These are phyloP conservation scores for Brachionus manjavacas DNA, from an alignment of 1,140 invertebrate species.

Conservation along the genomic window DNA sequence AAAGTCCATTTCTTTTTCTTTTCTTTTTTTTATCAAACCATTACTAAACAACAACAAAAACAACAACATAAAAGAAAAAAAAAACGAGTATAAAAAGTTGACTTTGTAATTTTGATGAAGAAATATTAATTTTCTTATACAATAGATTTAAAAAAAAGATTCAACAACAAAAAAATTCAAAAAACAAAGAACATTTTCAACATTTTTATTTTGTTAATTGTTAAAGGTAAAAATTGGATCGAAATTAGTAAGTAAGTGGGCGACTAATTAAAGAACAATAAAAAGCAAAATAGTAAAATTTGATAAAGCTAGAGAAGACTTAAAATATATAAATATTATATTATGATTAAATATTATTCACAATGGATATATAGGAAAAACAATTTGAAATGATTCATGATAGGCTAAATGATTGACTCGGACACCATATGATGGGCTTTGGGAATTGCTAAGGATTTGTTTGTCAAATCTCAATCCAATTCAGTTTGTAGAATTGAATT, in stretches of 20 bases:
- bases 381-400: not conserved
- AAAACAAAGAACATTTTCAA: not conserved
- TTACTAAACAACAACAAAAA: too few relatives aligned
- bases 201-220: not conserved
- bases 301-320: not conserved
- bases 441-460: not conserved
- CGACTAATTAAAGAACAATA: not conserved
- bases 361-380: not conserved
- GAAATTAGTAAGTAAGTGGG: not conserved
- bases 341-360: not conserved
- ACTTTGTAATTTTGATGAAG: not conserved
- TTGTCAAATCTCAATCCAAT: not conserved
- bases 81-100: not conserved
- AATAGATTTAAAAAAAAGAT: too few relatives aligned
- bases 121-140: not conserved
- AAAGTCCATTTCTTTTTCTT: not conserved
- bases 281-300: not conserved
- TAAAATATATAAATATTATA: not conserved
- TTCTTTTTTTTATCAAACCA: not conserved
- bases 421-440: not conserved
- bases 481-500: not conserved
- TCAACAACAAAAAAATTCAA: not conserved
- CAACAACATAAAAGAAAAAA: too few relatives aligned
- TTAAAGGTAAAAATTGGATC: not conserved
- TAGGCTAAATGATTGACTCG: not conserved